These are phyloP conservation scores for Tetrax tetrax DNA, from an alignment of 2,113 vertebrate genomes.

Conservation along the genomic window DNA sequence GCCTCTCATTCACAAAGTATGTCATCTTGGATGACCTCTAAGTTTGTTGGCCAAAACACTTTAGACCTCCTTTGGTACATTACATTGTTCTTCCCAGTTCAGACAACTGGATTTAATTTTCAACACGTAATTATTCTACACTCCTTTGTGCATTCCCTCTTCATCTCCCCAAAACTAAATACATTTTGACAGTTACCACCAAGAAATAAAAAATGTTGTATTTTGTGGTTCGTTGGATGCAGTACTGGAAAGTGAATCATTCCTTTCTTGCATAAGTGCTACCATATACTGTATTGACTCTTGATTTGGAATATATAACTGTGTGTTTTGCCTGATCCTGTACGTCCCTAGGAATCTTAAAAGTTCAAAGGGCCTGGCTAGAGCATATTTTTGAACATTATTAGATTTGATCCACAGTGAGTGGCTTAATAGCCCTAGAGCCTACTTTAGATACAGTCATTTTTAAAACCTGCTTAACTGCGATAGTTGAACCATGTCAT, in stretches of 20 bases:
- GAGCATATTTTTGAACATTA: neutral
- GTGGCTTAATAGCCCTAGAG: neutral
- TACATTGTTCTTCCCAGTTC: conserved; percentile 42
- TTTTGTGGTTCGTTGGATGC: neutral
- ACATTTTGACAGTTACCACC: conserved; percentile 51
- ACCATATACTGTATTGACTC: neutral
- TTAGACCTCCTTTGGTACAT: conserved; percentile 42
- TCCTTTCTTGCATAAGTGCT: neutral
- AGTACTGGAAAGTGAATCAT: neutral
- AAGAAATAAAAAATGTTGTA: conserved; percentile 32
- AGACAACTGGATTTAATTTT: conserved; percentile 62
- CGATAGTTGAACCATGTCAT: neutral
- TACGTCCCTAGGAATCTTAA: neutral
- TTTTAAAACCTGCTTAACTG: neutral
- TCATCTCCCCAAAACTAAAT: conserved; percentile 33
- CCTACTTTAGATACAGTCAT: neutral
- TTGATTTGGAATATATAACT: neutral
- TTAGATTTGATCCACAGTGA: neutral
- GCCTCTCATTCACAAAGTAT: conserved; percentile 6
- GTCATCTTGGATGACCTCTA: neutral
- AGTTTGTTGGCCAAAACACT: conserved; percentile 18
- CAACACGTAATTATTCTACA: conserved; percentile 45
- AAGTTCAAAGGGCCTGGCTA: neutral
- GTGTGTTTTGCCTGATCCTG: neutral
- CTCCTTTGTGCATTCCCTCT: conserved; percentile 24